Base-by-base conservation (phyloP, 1,140 invertebrate species). In the Physella acuta region DNA sequence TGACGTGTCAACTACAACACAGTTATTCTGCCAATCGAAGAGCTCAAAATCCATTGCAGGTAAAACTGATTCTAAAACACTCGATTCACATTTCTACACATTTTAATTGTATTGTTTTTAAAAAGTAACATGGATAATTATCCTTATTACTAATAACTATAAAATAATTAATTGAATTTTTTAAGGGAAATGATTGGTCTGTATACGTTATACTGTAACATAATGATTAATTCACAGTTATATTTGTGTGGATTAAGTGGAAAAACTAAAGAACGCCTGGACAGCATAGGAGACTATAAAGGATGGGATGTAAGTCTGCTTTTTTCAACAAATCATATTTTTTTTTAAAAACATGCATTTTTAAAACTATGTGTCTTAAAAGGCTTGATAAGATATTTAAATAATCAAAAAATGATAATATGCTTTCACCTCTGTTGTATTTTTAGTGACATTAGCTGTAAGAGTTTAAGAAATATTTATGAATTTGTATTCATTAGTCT, bases 11-110 rank as follows among this genome's bases (percentile, higher is more conserved):
- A 87, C 89, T 98, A 73, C 87, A 94, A 71, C 88, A 93, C 68
- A 95, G 95, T 81, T 99, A 99, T 80, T 92, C 94, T 14, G 88
- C 93, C 55, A 99, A 99, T 82, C 89, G 97, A 79, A 86, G 95
- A 79, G 89, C 92, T 11, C 68, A 81, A 24, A 88, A 91, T 72
- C 97, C 97, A 1, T 82, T 97, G 72, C 92, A 84, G 77, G 81
- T 79, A 68, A 49, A 33, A n/a, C 17, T 33, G 20, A n/a, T n/a
- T n/a, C n/a, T n/a, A n/a, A n/a, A n/a, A n/a, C n/a, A n/a, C n/a
- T n/a, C n/a, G n/a, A n/a, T n/a, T n/a, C n/a, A 28, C 55, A 58
- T 58, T 17, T 58, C 14, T 58, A 11, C 26, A 58, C 28, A 28
- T 20, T 28, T 28, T 58, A 58, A 58, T 11, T 20, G 11, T 28